Conservation (phyloP, 2,113 vertebrate genomes). For the Saguinus midas region DNA sequence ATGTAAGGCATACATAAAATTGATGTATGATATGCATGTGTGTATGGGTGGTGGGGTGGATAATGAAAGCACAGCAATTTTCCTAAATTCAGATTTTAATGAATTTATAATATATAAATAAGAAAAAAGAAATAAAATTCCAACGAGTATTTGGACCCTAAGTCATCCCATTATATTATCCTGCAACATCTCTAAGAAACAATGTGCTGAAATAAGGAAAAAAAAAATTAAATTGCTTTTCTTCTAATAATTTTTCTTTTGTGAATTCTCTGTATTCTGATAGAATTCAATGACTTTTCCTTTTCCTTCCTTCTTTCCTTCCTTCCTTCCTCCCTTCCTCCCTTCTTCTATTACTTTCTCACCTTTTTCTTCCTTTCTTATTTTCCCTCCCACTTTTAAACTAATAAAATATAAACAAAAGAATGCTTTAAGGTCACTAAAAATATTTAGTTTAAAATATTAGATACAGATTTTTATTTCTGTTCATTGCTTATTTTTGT, state of each 20-base stretch:
- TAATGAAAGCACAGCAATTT: neutral
- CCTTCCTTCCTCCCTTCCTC: too few relatives aligned
- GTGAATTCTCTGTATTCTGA: neutral
- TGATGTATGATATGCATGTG: accelerated
- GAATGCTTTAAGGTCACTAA: neutral
- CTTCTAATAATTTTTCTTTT: neutral
- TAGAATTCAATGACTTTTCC: neutral
- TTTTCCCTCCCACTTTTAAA: neutral
- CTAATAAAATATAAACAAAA: neutral
- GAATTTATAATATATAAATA: neutral
- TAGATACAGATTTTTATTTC: neutral
- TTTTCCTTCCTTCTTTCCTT: neutral
- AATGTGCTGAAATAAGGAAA: neutral
- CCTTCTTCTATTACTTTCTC: neutral
- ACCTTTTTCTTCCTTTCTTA: accelerated
- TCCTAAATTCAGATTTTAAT: neutral
- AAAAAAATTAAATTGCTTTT: neutral
- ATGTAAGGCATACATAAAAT: neutral
- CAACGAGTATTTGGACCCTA: neutral
- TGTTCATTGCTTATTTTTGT: neutral
- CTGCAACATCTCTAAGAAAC: neutral
- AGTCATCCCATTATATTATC: neutral
- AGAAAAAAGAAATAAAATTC: neutral
- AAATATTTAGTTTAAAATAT: neutral
- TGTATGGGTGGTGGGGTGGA: accelerated